Percentiles rank a stretch among this genome's conserved stretches.
phyloP scores from a whole-genome alignment of 2,888 invertebrate species.

The Macropis europaea region DNA sequence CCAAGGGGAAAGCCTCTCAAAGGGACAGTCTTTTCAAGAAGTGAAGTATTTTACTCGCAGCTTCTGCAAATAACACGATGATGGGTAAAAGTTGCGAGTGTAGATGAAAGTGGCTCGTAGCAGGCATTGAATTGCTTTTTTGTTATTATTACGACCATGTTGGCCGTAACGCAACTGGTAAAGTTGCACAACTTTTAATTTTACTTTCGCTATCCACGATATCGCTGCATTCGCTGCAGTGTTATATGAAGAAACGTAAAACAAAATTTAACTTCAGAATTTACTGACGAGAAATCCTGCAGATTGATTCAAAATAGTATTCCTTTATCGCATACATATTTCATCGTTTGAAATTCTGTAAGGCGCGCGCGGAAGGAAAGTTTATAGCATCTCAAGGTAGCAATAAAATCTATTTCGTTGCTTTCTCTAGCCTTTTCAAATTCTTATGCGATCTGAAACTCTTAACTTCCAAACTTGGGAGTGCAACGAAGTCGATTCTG shows the following conservation, averaged over 20 bases:
- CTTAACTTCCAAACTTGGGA: background rate
- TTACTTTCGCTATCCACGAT: too few relatives aligned
- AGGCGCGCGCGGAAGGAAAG: too few relatives aligned
- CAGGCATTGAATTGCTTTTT: slow-evolving; percentile 51
- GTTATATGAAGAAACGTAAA: too few relatives aligned
- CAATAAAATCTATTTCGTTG: background rate
- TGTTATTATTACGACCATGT: slow-evolving; percentile 12
- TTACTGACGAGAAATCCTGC: too few relatives aligned
- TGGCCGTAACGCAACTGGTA: slow-evolving; percentile 14
- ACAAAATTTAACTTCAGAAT: too few relatives aligned
- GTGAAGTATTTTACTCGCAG: slow-evolving; percentile 48
- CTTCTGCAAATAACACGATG: slow-evolving; percentile 48
- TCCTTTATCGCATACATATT: too few relatives aligned
- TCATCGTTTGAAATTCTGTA: too few relatives aligned
- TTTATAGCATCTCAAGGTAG: background rate
- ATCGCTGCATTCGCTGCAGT: too few relatives aligned
- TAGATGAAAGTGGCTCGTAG: slow-evolving; percentile 35
- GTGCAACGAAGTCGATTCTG: background rate
- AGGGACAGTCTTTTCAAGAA: slow-evolving; percentile 41
- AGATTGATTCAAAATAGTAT: too few relatives aligned
- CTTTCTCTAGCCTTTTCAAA: background rate
- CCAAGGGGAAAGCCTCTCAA: slow-evolving; percentile 27
- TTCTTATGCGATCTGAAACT: background rate
- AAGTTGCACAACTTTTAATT: slow-evolving; percentile 16
- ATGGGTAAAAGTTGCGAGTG: slow-evolving; percentile 37